Base-by-base conservation (phyloP, 2,113 vertebrate genomes). In the Raphicerus campestris region DNA sequence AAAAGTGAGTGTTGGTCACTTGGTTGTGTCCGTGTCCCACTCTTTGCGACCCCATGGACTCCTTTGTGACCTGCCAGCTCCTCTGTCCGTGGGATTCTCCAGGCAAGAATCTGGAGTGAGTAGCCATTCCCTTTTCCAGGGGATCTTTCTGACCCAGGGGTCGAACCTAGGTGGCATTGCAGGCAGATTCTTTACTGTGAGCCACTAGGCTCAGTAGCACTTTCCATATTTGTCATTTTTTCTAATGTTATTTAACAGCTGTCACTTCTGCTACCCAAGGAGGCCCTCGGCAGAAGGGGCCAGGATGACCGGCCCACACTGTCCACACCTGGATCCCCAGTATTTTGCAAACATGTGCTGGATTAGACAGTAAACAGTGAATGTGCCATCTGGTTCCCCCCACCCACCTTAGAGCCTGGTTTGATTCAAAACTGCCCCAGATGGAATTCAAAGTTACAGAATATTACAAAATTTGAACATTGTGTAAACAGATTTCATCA, bases 401-500 rank as follows among this genome's bases (percentile, higher is more conserved):
- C 6, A 17, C 66, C 85, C 61, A 39, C 47, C 20, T 5, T 24
- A 82, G 32, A 66, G 63, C 73, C 84, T 20, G 1, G 9, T 26
- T 82, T 92, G 17, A 45, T 61, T 88, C 61, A 83, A 89, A 93
- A 83, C 35, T 39, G 24, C 17, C 86, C 45, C 9, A 55, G 32
- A 49, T 22, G 35, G 88, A 96, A 89, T 93, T 94, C 32, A 63
- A 24, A 81, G 60, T 90, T 77, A 90, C 26, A 60, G 60, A 91
- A 49, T 58, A 42, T 95, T 90, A 96, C 77, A 89, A 86, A 96
- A 91, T 73, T 49, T 94, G 70, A 82, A 91, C 26, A 51, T 20
- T 8, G 28, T n/a, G 19, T 91, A 91, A 92, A 85, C 49, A 87
- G 75, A 94, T 88, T 96, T 95, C 93, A 94, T 70, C 90, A 96